Percentiles rank a stretch among this genome's conserved stretches.
phyloP scores from a whole-genome alignment of 2,113 vertebrate species.

The Syrrhaptes paradoxus region DNA sequence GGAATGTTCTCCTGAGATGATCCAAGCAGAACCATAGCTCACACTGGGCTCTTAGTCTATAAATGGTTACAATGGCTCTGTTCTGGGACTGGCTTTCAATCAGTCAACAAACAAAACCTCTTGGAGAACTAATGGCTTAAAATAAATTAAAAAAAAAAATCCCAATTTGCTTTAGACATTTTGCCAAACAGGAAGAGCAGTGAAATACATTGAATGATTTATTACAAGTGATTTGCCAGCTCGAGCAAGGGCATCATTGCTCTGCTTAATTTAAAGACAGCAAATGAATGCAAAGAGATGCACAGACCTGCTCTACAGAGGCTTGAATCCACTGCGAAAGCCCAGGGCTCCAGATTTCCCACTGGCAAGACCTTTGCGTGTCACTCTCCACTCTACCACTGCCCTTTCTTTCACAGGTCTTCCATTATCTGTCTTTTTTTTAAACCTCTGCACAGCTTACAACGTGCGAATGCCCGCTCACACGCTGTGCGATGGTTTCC shows the following conservation, averaged over 20 bases:
- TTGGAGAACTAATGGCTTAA: background rate
- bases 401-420: background rate
- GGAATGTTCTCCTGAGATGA: background rate
- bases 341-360: background rate
- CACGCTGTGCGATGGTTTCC: background rate
- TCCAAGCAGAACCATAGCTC: background rate
- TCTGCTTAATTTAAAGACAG: background rate
- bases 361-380: background rate
- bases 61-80: background rate
- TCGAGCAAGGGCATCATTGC: background rate
- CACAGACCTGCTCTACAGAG: background rate
- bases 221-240: constrained; percentile 37
- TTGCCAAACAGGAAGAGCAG: constrained; percentile 54
- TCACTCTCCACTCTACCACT: background rate
- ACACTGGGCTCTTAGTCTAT: background rate
- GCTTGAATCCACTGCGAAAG: background rate
- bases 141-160: background rate
- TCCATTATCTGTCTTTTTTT: constrained; percentile 3
- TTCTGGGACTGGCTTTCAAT: constrained; percentile 16
- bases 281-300: background rate
- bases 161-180: constrained; percentile 12
- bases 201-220: constrained; percentile 39
- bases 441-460: background rate
- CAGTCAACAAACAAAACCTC: constrained; percentile 39
- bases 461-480: background rate